Evolutionary conservation across 2,113 vertebrate species (phyloP).

Genomic region (Recurvirostra avosetta): DNA sequence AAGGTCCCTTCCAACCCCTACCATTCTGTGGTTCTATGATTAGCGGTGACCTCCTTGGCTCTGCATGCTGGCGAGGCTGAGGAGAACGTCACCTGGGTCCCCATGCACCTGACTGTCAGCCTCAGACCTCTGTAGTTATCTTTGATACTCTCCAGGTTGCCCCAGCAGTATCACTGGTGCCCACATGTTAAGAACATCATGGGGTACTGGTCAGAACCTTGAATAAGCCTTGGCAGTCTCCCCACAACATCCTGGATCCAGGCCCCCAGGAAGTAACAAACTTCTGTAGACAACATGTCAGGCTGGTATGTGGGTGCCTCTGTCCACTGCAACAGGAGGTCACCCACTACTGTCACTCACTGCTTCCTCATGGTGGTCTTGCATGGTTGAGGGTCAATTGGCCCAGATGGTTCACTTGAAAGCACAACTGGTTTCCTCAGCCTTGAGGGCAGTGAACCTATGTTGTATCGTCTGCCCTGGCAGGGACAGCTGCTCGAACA

Average conservation of each 20-base stretch:
- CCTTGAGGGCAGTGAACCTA: fast-evolving
- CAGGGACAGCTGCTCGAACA: neutral
- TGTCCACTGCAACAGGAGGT: neutral
- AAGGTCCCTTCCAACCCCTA: too few relatives aligned
- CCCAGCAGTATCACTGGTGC: neutral
- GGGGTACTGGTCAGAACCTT: neutral
- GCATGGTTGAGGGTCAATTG: neutral
- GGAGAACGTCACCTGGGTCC: neutral
- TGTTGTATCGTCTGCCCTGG: neutral
- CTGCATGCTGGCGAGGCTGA: neutral
- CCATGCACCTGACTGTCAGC: too few relatives aligned
- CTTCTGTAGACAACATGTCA: neutral
- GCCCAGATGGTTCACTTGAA: neutral
- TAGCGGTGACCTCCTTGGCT: neutral
- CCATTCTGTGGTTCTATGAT: too few relatives aligned
- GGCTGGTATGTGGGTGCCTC: neutral
- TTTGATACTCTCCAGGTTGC: neutral
- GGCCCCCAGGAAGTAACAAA: neutral
- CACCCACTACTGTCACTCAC: too few relatives aligned
- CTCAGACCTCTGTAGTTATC: neutral
- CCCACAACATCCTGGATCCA: neutral
- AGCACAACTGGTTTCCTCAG: neutral
- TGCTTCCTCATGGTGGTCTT: neutral
- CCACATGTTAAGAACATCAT: neutral
- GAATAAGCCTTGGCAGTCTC: neutral